Percentiles rank a stretch among this genome's conserved stretches.
These are phyloP conservation scores for Oscheius sp. DNA, from an alignment of 2,888 invertebrate genomes.

Conservation along the genomic window DNA sequence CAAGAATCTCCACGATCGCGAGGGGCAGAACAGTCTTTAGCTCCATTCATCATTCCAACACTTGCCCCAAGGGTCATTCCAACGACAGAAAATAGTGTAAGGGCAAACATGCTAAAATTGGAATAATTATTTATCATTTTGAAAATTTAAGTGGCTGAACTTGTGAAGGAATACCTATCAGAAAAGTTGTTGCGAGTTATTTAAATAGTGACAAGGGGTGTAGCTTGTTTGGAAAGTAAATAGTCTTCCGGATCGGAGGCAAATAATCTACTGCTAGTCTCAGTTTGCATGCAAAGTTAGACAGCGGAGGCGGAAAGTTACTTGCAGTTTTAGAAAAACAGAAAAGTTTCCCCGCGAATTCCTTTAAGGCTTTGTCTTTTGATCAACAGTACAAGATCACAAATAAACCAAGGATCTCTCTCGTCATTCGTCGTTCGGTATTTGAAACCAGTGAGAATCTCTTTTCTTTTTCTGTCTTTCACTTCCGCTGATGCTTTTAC, in stretches of 20 bases:
- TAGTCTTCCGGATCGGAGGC: constrained; percentile 18
- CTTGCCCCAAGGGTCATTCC: background rate
- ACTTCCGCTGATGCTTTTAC: background rate
- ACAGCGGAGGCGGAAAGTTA: constrained; percentile 12
- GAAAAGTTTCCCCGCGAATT: background rate
- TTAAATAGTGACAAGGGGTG: constrained; percentile 22
- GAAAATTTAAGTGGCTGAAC: background rate
- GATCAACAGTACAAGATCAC: too few relatives aligned
- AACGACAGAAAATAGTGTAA: background rate
- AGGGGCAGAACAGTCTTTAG: constrained; percentile 23
- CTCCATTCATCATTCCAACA: background rate
- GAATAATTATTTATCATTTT: too few relatives aligned
- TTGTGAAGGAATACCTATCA: background rate
- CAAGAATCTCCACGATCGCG: constrained; percentile 32
- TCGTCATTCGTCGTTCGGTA: too few relatives aligned
- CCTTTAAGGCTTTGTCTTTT: background rate
- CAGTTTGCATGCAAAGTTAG: constrained; percentile 12
- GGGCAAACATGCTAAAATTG: background rate
- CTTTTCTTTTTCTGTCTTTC: background rate
- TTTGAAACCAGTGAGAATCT: too few relatives aligned
- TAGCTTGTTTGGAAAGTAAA: constrained; percentile 24
- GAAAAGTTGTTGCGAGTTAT: constrained; percentile 25
- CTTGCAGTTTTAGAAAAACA: too few relatives aligned
- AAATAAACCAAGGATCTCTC: too few relatives aligned
- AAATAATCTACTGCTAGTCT: constrained; percentile 22